These are phyloP conservation scores for Discoglossus pictus DNA, from an alignment of 2,797 vertebrate genomes.

Conservation along the genomic window DNA sequence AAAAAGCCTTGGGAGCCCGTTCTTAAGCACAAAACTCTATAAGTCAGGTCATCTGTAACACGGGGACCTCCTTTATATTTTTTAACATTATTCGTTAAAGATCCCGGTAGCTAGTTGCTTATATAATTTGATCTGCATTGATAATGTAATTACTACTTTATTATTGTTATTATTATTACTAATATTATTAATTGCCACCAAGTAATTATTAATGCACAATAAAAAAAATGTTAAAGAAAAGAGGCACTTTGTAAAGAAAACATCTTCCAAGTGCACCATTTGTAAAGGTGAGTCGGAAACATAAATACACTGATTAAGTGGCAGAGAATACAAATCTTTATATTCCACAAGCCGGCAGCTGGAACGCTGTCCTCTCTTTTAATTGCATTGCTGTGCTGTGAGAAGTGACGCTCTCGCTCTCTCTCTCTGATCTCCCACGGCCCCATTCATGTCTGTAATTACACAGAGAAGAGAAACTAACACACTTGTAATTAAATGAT, in stretches of 20 bases:
- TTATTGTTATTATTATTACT: too few species aligned
- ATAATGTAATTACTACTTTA: too few species aligned
- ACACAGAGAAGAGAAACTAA: constrained; percentile 61
- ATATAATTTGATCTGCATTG: too few species aligned
- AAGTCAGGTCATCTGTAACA: too few species aligned
- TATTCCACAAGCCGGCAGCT: constrained; percentile 62
- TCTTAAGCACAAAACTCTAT: too few species aligned
- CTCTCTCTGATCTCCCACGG: constrained; percentile 70
- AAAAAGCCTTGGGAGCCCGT: too few species aligned
- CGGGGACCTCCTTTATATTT: too few species aligned
- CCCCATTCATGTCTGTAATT: constrained; percentile 77
- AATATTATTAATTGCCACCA: too few species aligned
- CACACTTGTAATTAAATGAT: constrained; percentile 70
- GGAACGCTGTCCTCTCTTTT: constrained; percentile 64
- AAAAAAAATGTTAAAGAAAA: constrained; percentile 32
- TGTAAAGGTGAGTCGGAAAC: constrained; percentile 64
- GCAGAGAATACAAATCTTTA: constrained; percentile 66
- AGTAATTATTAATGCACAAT: constrained; percentile 46
- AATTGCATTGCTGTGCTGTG: constrained; percentile 66
- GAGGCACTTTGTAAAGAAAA: constrained; percentile 50
- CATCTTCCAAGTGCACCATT: constrained; percentile 64
- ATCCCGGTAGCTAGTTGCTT: too few species aligned
- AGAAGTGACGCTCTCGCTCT: constrained; percentile 55
- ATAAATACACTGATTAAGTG: constrained; percentile 65
- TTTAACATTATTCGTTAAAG: too few species aligned